Evolutionary conservation across 2,797 vertebrate genomes (phyloP), one percentile per base, ranked within the genome.

Genomic region (Tenualosa ilisha): DNA sequence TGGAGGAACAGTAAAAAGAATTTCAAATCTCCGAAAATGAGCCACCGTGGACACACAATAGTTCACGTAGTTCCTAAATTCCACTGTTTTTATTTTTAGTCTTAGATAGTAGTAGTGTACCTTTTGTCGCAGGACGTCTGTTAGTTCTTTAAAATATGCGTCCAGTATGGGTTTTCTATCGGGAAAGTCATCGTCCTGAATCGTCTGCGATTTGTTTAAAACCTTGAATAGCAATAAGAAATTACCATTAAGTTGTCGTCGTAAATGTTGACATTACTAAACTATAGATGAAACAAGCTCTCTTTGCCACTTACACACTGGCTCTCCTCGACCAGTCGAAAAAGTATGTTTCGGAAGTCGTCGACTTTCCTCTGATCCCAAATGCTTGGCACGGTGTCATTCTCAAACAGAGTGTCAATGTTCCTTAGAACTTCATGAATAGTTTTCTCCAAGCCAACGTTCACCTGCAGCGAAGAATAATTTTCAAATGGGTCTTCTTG

Each of bases 261-360:
- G 20, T 46, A 17, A n/a, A 8, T 24, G 22, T 24, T 8, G 54
- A 56, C 8, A 6, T 56, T 56, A 56, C 31, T 31, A 31, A 1
- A 1, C 12, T 51, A 12, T 51, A 9, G 50, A 22, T 20, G 1
- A 22, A 5, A 46, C 22, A 20, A 8, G 5, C 6, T 1, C 40
- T 43, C 1, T 8, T 0, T 79, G 15, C 26, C 6, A 79, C 72
- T 79, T 79, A 79, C 72, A 46, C 72, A 79, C 7, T 79, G 9
- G 72, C 13, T 79, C 72, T 79, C 72, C 37, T 79, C 72, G 37
- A 79, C 72, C 72, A 79, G 72, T 79, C 72, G 40, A 40, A 46
- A 79, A 20, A 79, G 40, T 79, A 79, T 79, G 37, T 79, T 79
- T 46, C 40, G 15, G 72, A 79, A 79, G 40, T 46, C 72, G 40